A percentile compares a stretch with the other conserved stretches of the same genome.
phyloP scores from a whole-genome alignment of 2,797 vertebrate genomes.

The Catamblyrhynchus diadema region DNA sequence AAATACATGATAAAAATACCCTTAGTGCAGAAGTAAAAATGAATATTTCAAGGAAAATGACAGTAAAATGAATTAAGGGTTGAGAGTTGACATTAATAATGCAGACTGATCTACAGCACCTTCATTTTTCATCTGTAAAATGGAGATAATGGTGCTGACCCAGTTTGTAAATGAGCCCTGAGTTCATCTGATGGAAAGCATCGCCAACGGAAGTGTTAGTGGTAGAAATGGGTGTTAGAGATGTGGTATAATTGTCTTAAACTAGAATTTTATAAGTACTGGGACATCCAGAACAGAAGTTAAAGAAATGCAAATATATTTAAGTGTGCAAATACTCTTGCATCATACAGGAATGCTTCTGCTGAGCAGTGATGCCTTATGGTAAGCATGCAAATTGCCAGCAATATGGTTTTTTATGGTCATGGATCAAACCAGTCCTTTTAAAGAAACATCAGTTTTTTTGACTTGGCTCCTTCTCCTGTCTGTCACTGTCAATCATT shows the following conservation, averaged over 20 bases:
- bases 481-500: neutral
- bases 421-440: neutral
- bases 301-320: neutral
- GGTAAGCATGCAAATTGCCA: neutral
- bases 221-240: neutral
- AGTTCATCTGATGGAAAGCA: conserved; percentile 1
- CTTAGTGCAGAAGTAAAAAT: conserved; percentile 25
- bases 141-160: conserved; percentile 45
- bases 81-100: conserved; percentile 63
- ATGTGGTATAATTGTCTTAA: neutral
- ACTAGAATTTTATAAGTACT: neutral
- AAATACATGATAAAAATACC: conserved; percentile 38
- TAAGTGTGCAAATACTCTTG: neutral
- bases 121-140: conserved; percentile 56
- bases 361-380: neutral
- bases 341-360: neutral
- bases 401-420: neutral
- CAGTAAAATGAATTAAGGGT: conserved; percentile 58
- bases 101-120: conserved; percentile 36
- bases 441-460: neutral
- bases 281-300: neutral
- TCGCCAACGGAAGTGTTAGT: neutral
- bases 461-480: neutral
- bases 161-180: conserved; percentile 40
- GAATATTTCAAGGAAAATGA: conserved; percentile 60